phyloP scores from a whole-genome alignment of 2,113 vertebrate species.

The Platycercus adscitus region DNA sequence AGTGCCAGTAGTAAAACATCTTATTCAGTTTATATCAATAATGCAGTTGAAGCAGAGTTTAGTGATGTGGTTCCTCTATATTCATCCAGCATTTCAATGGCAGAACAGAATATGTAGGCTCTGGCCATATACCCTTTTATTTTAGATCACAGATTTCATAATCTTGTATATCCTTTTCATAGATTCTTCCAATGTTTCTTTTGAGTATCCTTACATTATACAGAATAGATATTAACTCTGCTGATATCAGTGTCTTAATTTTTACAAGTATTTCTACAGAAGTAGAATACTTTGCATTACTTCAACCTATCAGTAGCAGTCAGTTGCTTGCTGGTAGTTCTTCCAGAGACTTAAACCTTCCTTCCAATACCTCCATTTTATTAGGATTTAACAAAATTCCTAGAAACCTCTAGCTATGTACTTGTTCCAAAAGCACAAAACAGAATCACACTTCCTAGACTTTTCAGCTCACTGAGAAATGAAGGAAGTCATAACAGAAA shows the following conservation, averaged over 20 bases:
- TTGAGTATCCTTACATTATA: not conserved
- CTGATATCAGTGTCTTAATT: not conserved
- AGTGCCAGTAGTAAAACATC: not conserved
- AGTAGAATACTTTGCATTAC: not conserved
- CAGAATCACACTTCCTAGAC: not conserved
- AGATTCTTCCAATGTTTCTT: not conserved
- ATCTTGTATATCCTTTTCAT: not conserved
- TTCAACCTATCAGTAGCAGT: not conserved
- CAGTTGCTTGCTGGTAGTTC: not conserved
- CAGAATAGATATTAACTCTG: not conserved
- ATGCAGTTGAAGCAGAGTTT: not conserved
- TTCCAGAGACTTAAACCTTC: not conserved
- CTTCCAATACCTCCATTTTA: not conserved
- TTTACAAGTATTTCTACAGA: not conserved
- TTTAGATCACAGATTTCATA: not conserved
- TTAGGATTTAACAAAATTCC: not conserved
- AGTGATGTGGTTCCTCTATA: not conserved
- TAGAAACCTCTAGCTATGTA: not conserved
- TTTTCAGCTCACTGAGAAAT: not conserved
- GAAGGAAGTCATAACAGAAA: not conserved
- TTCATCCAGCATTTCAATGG: not conserved
- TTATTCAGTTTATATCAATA: constrained; percentile 6
- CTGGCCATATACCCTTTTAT: not conserved
- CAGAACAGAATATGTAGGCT: not conserved
- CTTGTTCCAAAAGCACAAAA: not conserved